Conservation (phyloP, 2,888 invertebrate genomes). For the Thymelicus lineola region DNA sequence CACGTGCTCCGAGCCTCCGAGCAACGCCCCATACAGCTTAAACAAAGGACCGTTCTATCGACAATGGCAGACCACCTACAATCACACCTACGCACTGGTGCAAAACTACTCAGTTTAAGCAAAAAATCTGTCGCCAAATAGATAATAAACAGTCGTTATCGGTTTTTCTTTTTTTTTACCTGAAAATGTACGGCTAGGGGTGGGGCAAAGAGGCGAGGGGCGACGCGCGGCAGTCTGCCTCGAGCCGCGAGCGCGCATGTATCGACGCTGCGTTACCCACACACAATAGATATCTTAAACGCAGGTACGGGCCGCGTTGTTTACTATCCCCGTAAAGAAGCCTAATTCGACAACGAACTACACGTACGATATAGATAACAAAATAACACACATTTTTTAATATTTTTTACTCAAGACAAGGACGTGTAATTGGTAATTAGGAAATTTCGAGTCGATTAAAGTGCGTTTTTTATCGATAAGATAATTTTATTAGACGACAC, state of each 20-base stretch:
- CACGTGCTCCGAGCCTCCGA: slow-evolving; percentile 39
- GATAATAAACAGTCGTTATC: slow-evolving; percentile 57
- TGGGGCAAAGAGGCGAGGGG: slow-evolving; percentile 67
- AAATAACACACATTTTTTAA: slow-evolving; percentile 41
- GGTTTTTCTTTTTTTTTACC: slow-evolving; percentile 67
- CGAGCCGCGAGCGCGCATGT: slow-evolving; percentile 61
- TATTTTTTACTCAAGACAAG: slow-evolving; percentile 44
- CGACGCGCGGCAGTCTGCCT: slow-evolving; percentile 72
- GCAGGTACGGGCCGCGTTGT: slow-evolving; percentile 39
- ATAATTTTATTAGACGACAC: slow-evolving; percentile 57
- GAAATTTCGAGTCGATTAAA: slow-evolving; percentile 55
- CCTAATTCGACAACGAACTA: slow-evolving; percentile 49
- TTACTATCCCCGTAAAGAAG: slow-evolving; percentile 34
- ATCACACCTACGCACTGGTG: slow-evolving; percentile 43
- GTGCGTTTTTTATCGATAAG: slow-evolving; percentile 65
- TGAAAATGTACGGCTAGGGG: slow-evolving; percentile 64
- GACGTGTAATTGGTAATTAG: slow-evolving; percentile 53
- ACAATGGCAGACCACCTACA: slow-evolving; percentile 50
- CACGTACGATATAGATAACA: slow-evolving; percentile 30
- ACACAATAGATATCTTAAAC: slow-evolving; percentile 32
- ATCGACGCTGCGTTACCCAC: slow-evolving; percentile 47
- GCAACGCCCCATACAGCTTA: slow-evolving; percentile 43
- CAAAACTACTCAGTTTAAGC: slow-evolving; percentile 50
- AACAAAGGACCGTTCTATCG: slow-evolving; percentile 47
- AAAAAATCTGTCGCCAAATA: slow-evolving; percentile 57